Conservation (phyloP, 1,140 invertebrate genomes). For the Eriocheir sinensis region DNA sequence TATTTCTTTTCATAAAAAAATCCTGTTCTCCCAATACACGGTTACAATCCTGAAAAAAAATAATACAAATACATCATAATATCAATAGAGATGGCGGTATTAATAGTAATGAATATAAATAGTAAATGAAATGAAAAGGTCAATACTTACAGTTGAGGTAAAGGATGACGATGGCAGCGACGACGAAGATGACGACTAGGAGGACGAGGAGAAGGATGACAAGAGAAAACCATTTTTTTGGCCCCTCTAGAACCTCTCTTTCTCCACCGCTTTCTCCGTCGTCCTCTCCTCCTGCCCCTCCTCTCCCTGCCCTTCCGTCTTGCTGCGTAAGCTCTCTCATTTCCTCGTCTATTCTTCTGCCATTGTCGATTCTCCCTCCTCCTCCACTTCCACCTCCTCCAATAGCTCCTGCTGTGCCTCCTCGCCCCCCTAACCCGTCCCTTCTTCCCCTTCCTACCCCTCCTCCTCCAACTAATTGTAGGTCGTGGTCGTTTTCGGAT, state of each 20-base stretch:
- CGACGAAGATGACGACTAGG: slow-evolving; percentile 46
- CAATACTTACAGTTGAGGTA: slow-evolving; percentile 63
- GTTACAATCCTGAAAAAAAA: too few relatives aligned
- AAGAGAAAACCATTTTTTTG: slow-evolving; percentile 36
- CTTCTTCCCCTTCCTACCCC: not conserved
- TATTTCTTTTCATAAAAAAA: too few relatives aligned
- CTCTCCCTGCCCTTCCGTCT: not conserved
- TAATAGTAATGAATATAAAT: not conserved
- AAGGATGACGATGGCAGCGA: slow-evolving; percentile 35
- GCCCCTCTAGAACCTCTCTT: slow-evolving; percentile 3
- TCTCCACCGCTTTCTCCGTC: not conserved
- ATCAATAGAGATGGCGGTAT: not conserved
- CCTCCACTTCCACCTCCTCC: not conserved
- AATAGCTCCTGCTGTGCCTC: not conserved
- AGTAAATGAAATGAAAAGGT: not conserved
- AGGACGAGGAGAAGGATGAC: slow-evolving; percentile 47
- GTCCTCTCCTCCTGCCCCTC: not conserved
- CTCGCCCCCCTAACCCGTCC: not conserved
- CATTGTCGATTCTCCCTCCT: not conserved
- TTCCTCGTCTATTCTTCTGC: not conserved
- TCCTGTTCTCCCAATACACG: too few relatives aligned
- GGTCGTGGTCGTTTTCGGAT: slow-evolving; percentile 18
- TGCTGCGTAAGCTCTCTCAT: slow-evolving; percentile 10
- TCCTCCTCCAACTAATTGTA: not conserved
- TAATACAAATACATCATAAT: too few relatives aligned